A percentile compares a stretch with the other conserved stretches of the same genome.
Evolutionary conservation across 1,140 invertebrate genomes (phyloP).

Genomic region (Drosophila mayri): DNA sequence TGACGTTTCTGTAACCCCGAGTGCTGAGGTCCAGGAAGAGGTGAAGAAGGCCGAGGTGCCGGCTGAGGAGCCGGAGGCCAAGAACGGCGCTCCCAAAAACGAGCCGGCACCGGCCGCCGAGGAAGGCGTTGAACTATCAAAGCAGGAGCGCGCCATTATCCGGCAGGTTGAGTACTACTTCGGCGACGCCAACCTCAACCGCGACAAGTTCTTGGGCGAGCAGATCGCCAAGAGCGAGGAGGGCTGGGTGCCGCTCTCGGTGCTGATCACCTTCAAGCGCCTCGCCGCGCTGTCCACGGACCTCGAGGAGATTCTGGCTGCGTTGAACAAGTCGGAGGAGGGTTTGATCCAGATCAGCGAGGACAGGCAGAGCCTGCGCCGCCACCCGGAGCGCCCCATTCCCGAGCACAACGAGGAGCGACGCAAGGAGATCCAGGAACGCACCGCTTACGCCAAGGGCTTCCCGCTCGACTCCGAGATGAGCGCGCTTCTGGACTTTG

Average conservation of each 20-base stretch:
- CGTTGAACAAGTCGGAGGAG: constrained; percentile 91
- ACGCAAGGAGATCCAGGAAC: constrained; percentile 90
- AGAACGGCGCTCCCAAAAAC: constrained; percentile 60
- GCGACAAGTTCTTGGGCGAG: constrained; percentile 95
- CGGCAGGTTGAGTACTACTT: constrained; percentile 89
- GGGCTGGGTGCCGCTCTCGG: constrained; percentile 95
- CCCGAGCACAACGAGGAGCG: constrained; percentile 94
- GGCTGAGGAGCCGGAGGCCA: constrained; percentile 22
- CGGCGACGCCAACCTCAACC: constrained; percentile 94
- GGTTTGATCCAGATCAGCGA: constrained; percentile 93
- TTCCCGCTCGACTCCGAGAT: constrained; percentile 91
- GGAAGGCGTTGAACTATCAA: constrained; percentile 54
- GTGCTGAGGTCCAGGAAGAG: constrained; percentile 42
- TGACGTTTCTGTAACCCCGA: constrained; percentile 56
- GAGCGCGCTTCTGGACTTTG: constrained; percentile 91
- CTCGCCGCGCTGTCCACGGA: constrained; percentile 91
- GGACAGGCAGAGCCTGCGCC: constrained; percentile 92
- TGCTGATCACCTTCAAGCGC: constrained; percentile 95
- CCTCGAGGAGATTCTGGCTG: constrained; percentile 89
- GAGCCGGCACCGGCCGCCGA: constrained; percentile 39
- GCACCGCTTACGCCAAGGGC: constrained; percentile 95
- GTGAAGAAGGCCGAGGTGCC: constrained; percentile 11
- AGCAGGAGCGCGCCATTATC: constrained; percentile 87
- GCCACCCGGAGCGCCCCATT: constrained; percentile 90
- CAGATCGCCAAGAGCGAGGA: constrained; percentile 92